phyloP scores from a whole-genome alignment of 2,797 vertebrate species.

The Sylvilagus floridanus region DNA sequence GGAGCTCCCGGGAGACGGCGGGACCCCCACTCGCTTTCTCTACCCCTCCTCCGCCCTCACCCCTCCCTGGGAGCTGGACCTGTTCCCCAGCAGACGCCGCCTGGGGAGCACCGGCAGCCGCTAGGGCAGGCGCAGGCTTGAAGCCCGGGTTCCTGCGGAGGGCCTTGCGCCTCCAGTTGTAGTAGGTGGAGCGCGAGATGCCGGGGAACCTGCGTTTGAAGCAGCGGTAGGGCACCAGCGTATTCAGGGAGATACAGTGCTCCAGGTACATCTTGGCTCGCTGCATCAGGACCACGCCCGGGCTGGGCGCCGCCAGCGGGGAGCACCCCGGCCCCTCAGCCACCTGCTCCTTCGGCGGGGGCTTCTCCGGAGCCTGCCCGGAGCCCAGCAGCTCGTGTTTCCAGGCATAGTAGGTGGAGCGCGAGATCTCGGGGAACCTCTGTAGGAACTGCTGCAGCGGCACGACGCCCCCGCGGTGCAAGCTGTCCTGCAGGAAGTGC shows the following conservation, averaged over 20 bases:
- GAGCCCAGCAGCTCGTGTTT: constrained; percentile 94
- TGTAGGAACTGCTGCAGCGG: constrained; percentile 94
- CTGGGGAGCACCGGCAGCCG: constrained; percentile 56
- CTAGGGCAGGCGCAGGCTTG: constrained; percentile 74
- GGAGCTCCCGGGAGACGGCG: constrained; percentile 38
- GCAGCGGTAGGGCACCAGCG: constrained; percentile 93
- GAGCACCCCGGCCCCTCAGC: constrained; percentile 71
- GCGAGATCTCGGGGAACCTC: constrained; percentile 96
- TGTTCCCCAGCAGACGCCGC: constrained; percentile 65
- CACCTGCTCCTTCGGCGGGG: background rate
- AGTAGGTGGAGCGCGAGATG: constrained; percentile 97
- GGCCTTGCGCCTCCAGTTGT: constrained; percentile 98
- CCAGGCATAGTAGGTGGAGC: constrained; percentile 97
- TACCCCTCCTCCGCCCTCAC: accelerated
- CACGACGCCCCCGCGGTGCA: constrained; percentile 91
- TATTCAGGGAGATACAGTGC: constrained; percentile 94
- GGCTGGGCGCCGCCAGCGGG: constrained; percentile 57
- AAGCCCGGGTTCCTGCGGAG: constrained; percentile 88
- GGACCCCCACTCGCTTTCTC: constrained; percentile 72
- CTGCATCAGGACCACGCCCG: constrained; percentile 91
- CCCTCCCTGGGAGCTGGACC: constrained; percentile 75
- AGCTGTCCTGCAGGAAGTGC: constrained; percentile 95
- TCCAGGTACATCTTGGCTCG: constrained; percentile 95
- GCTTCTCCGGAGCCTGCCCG: constrained; percentile 81
- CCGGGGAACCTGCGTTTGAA: constrained; percentile 96